phyloP scores from a whole-genome alignment of 1,140 invertebrate genomes.

The Triops longicaudatus region DNA sequence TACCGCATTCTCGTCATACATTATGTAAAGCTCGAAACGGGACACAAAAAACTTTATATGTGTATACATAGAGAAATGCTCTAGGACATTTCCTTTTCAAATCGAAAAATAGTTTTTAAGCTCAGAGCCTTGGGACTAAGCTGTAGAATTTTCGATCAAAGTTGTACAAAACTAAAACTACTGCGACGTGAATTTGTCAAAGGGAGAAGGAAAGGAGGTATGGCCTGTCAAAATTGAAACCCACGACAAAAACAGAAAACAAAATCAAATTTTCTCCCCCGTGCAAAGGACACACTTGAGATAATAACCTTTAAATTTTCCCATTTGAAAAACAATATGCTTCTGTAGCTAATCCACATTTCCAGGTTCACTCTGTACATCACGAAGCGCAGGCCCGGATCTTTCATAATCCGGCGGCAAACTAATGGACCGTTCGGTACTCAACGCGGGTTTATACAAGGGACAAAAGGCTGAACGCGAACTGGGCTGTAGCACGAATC shows the following conservation, averaged over 20 bases:
- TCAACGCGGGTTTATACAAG: slow-evolving; percentile 48
- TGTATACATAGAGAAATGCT: background rate
- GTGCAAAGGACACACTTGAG: background rate
- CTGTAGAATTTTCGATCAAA: background rate
- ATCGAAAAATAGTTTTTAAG: slow-evolving; percentile 4
- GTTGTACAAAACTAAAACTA: slow-evolving; percentile 1
- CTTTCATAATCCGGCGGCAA: background rate
- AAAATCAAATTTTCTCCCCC: background rate
- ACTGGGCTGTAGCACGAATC: slow-evolving; percentile 68
- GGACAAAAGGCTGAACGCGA: slow-evolving; percentile 72
- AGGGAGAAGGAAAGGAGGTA: background rate
- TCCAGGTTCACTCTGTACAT: background rate
- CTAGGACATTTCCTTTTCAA: background rate
- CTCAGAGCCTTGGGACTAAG: slow-evolving; percentile 10
- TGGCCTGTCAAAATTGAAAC: background rate
- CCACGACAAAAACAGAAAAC: background rate
- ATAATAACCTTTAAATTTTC: background rate
- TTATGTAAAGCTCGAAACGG: background rate
- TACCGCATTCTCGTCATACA: background rate
- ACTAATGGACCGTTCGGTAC: slow-evolving; percentile 21
- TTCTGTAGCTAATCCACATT: background rate
- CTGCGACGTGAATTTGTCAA: background rate
- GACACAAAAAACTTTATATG: background rate
- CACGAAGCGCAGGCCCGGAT: background rate
- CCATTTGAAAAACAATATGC: background rate